phyloP scores from a whole-genome alignment of 2,888 invertebrate species.

The Schizaphis graminum region DNA sequence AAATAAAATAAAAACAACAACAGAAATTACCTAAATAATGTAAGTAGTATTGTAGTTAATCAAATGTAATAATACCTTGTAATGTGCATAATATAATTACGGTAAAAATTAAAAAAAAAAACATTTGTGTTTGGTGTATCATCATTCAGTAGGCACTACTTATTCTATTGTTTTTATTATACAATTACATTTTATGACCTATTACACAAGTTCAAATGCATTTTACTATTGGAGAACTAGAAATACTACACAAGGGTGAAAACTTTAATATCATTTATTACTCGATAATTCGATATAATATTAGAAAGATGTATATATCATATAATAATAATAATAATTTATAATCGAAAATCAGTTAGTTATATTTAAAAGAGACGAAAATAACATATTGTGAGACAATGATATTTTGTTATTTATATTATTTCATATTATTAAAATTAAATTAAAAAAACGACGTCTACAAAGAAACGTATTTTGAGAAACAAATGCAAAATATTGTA shows the following conservation, averaged over 20 bases:
- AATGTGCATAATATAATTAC: not conserved
- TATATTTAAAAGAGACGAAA: not conserved
- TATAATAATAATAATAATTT: not conserved
- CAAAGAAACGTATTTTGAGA: not conserved
- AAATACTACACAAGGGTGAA: not conserved
- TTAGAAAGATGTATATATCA: not conserved
- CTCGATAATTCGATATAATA: too few relatives aligned
- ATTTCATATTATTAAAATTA: not conserved
- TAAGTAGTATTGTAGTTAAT: too few relatives aligned
- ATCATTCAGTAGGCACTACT: not conserved
- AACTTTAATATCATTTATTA: not conserved
- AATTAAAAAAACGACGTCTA: not conserved
- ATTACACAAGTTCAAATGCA: not conserved
- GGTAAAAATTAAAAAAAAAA: not conserved
- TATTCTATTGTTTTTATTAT: not conserved
- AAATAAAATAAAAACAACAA: not conserved
- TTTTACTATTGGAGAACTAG: not conserved
- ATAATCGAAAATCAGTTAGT: not conserved
- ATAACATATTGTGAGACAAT: not conserved
- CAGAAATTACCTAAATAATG: too few relatives aligned
- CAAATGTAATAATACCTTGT: not conserved
- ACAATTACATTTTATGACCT: not conserved
- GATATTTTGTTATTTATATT: not conserved
- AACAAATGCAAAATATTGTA: not conserved
- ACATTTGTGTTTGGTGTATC: not conserved